phyloP scores from a whole-genome alignment of 2,113 vertebrate genomes.

The Zapus hudsonius region DNA sequence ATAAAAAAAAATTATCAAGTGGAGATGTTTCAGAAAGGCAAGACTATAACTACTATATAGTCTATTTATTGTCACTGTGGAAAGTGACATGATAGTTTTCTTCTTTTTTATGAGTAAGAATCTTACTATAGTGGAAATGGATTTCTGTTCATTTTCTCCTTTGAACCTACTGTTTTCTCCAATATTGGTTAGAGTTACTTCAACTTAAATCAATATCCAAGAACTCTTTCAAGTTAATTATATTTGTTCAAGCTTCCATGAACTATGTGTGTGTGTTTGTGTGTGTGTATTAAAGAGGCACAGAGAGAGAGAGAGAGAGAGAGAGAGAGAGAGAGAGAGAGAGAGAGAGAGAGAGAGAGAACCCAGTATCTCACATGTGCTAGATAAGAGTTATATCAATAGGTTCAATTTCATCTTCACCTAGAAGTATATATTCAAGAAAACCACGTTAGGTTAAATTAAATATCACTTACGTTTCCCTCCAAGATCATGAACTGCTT shows the following conservation, averaged over 20 bases:
- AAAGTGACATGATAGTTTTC: background rate
- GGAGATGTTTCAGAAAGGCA: background rate
- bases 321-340: no score
- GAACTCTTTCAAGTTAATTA: constrained; percentile 16
- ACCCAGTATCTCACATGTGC: background rate
- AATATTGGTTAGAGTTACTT: background rate
- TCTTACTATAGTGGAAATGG: background rate
- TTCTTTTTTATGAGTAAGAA: background rate
- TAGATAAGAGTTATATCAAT: background rate
- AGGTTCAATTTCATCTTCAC: background rate
- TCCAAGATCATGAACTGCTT: background rate
- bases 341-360: no score
- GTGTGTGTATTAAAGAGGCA: no score
- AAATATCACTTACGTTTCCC: background rate
- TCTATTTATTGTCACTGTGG: background rate
- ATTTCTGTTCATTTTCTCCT: background rate
- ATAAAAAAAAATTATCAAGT: background rate
- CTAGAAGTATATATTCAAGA: background rate
- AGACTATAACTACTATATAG: background rate
- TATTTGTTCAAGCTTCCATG: background rate
- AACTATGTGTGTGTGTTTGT: no score
- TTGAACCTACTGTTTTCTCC: background rate
- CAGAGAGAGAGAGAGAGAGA: no score
- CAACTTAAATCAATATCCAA: background rate
- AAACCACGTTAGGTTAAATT: background rate